Conservation (phyloP, 2,888 invertebrate genomes). For the Melanostoma mellinum region DNA sequence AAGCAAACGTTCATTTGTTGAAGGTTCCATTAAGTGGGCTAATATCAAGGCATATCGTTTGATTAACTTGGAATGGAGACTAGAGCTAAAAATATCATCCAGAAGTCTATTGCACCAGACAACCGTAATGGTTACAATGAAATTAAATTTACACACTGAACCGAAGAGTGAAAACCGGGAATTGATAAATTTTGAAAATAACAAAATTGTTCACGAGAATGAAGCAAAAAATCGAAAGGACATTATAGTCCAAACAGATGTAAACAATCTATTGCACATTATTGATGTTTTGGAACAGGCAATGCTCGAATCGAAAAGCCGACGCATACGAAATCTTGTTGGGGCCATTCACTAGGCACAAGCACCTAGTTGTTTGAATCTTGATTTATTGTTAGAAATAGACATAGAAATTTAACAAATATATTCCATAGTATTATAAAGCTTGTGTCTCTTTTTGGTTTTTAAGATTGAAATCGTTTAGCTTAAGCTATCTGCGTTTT, state of each 20-base stretch:
- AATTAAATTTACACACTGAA: conserved; percentile 83
- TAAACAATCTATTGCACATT: conserved; percentile 85
- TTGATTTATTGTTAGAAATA: too few relatives aligned
- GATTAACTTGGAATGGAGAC: conserved; percentile 86
- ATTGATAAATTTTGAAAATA: conserved; percentile 75
- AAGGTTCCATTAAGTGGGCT: conserved; percentile 80
- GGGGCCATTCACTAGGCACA: conserved; percentile 77
- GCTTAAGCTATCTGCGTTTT: too few relatives aligned
- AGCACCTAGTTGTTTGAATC: too few relatives aligned
- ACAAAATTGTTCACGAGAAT: conserved; percentile 75
- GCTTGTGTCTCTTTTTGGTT: background rate
- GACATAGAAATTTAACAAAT: conserved; percentile 5
- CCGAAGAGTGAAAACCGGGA: conserved; percentile 80
- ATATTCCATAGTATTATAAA: conserved; percentile 30
- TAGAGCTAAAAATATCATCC: conserved; percentile 86
- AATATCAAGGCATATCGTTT: conserved; percentile 79
- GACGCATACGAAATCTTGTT: conserved; percentile 81
- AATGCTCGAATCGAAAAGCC: conserved; percentile 85
- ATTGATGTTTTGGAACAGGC: conserved; percentile 86
- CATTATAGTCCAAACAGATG: conserved; percentile 84
- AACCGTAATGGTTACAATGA: conserved; percentile 85
- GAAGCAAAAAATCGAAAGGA: conserved; percentile 80
- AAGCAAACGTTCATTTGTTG: conserved; percentile 79
- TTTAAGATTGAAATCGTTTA: background rate
- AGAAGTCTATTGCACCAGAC: conserved; percentile 84